These are phyloP conservation scores for Sebastes wilsoni DNA, from an alignment of 2,797 vertebrate genomes.

Conservation along the genomic window DNA sequence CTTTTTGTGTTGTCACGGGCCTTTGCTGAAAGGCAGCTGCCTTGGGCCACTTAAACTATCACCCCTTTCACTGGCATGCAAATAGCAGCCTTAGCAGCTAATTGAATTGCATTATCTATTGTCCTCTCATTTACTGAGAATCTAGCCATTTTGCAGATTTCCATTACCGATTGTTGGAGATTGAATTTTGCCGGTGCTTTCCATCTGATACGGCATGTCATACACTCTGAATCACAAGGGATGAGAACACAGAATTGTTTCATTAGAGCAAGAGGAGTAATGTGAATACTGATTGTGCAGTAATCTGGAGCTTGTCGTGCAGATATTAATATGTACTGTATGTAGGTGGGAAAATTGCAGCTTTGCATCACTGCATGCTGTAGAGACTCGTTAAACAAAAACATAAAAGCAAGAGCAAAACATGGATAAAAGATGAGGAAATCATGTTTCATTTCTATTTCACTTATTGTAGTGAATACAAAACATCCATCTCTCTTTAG, in stretches of 20 bases:
- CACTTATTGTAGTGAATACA: constrained; percentile 38
- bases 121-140: constrained; percentile 76
- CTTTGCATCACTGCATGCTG: constrained; percentile 29
- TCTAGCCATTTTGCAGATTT: constrained; percentile 70
- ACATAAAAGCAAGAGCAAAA: constrained; percentile 14
- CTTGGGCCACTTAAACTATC: constrained; percentile 76
- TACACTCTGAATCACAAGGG: constrained; percentile 54
- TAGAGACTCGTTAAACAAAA: constrained; percentile 23
- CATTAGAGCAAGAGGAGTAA: constrained; percentile 45
- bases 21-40: constrained; percentile 81
- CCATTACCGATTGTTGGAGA: constrained; percentile 72
- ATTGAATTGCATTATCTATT: constrained; percentile 82
- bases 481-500: constrained; percentile 35
- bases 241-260: constrained; percentile 55
- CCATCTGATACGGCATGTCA: constrained; percentile 64
- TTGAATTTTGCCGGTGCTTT: constrained; percentile 67
- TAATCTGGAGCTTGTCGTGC: constrained; percentile 39
- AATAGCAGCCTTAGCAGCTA: constrained; percentile 75
- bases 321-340: constrained; percentile 60
- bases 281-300: constrained; percentile 65
- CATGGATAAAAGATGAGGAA: constrained; percentile 26
- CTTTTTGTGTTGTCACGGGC: constrained; percentile 70
- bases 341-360: constrained; percentile 54
- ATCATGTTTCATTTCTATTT: constrained; percentile 42
- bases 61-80: constrained; percentile 80